Evolutionary conservation across 2,113 vertebrate species (phyloP), one percentile per base, ranked within the genome.

Genomic region (Tupaia chinensis): DNA sequence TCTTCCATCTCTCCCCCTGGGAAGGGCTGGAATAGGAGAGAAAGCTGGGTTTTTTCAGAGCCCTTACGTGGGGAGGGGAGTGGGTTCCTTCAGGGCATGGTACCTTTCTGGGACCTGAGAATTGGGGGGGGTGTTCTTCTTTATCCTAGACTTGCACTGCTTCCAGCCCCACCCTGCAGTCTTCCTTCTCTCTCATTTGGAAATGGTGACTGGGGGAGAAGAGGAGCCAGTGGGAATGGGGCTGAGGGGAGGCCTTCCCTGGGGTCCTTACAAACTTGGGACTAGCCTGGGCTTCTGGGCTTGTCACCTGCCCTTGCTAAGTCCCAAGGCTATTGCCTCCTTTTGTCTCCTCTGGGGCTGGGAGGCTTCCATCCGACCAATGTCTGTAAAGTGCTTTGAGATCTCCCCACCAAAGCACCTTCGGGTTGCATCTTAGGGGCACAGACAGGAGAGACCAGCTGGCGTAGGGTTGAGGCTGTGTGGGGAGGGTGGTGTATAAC

Each of bases 341-440:
- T 87, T 82, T 69, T 69, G 70, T 63, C 20, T 89, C 69, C 74
- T 66, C 54, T 22, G 13, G 88, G 87, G 74, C 58, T 32, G 13
- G 82, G 92, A 72, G 89, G 91, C 80, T 95, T 69, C 95, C 92
- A 96, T 97, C 97, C 79, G 97, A 98, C 97, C 65, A 96, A 97
- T 97, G 97, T 98, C 97, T 98, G 97, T 98, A 97, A 96, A 82
- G 90, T 93, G 97, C 93, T 95, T 87, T 87, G 94, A 89, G 88
- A 66, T 84, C 73, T 91, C 66, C 83, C 68, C 34, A 85, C 53
- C 87, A 61, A 80, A 96, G 96, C 84, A 89, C 92, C 91, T 93
- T 85, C 34, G 92, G 93, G 89, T 70, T 80, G 80, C 69, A 32
- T 93, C 44, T 82, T 90, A 65, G 2, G 78, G 81, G 80, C 89